Percentiles rank a stretch among this genome's conserved stretches.
These are phyloP conservation scores for Coptotermes formosanus DNA, from an alignment of 1,140 invertebrate species.

Conservation along the genomic window DNA sequence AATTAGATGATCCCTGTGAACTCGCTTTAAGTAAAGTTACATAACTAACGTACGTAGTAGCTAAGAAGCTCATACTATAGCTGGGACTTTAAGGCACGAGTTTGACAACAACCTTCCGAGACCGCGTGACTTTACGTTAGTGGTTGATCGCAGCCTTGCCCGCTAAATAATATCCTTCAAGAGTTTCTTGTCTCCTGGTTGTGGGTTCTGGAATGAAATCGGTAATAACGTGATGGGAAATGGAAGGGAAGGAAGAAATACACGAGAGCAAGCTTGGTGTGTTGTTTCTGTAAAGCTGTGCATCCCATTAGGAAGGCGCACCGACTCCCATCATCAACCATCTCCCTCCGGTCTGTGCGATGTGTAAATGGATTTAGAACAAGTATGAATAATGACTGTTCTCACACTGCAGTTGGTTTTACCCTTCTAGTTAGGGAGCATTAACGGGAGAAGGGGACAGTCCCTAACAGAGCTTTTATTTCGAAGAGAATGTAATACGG, in stretches of 20 bases:
- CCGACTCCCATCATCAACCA: not conserved
- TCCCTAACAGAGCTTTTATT: not conserved
- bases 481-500: too few species aligned
- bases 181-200: not conserved
- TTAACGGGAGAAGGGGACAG: not conserved
- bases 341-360: not conserved
- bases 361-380: not conserved
- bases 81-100: too few species aligned
- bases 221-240: not conserved
- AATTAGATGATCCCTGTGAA: too few species aligned
- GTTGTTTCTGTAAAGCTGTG: not conserved
- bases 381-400: not conserved
- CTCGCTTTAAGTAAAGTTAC: too few species aligned
- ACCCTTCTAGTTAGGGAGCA: not conserved
- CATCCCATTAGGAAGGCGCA: not conserved
- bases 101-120: not conserved
- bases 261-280: too few species aligned
- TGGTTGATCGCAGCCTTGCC: not conserved
- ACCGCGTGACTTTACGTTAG: not conserved
- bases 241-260: too few species aligned
- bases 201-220: not conserved
- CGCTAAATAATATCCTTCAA: not conserved
- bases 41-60: too few species aligned
- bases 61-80: too few species aligned
- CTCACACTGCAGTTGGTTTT: not conserved